Base-by-base conservation (phyloP, 2,888 invertebrate species). In the Platycnemis pennipes region DNA sequence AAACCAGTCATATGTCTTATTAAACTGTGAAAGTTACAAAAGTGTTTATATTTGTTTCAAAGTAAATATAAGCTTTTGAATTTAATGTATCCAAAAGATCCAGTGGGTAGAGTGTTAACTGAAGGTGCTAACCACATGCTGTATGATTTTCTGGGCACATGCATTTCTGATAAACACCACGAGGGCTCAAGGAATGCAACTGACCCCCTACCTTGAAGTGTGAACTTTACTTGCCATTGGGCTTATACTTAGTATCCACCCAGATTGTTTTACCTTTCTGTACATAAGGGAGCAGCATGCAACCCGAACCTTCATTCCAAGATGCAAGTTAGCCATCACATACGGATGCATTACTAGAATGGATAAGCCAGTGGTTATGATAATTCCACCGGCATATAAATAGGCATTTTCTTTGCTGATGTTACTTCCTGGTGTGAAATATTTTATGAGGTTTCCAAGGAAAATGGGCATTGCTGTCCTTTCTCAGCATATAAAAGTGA, bases 341-440 rank as follows among this genome's bases (percentile, higher is more conserved):
- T 98, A 99, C 0, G 98, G 98, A 96, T 99, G 99, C 95, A 98
- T 98, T n/a, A 98, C 97, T 95, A 98, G 97, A 45, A 99, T 98
- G 95, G 98, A 98, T 88, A 98, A 96, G 0, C 98, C 98, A 0
- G 98, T 98, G 95, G 98, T 98, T 42, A 98, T 95, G 26, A 98
- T 97, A 56, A 99, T 97, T 4, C 97, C 98, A 0, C 97, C 97
- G 0, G 98, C 98, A 96, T 98, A 98, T 94, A 98, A 96, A 96
- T 98, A 98, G 0, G 99, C 98, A 49, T 98, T 97, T 5, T 96
- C 96, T 88, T 96, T 96, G 46, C 96, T 96, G n/a, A 85, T 85
- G 26, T 44, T n/a, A 11, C 49, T 86, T 42, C 88, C 94, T 91
- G 94, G 94, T 13, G 94, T 46, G 53, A 94, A 94, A 88, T 94